Conservation (phyloP, 2,113 vertebrate genomes). For the Pyrgilauda ruficollis region DNA sequence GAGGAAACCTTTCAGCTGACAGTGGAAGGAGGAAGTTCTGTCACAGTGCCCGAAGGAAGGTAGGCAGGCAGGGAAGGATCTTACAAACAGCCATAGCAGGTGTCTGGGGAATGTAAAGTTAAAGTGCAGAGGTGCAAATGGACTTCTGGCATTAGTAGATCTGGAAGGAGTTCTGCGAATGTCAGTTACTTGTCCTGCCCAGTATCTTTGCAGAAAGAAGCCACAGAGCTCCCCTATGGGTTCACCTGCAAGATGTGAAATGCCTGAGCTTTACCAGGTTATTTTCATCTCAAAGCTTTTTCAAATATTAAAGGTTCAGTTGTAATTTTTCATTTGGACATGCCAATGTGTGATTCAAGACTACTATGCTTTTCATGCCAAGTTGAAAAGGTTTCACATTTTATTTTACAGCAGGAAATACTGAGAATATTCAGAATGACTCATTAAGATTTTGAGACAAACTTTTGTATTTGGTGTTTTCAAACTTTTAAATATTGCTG, state of each 20-base stretch:
- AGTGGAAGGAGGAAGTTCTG: background rate
- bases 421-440: background rate
- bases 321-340: background rate
- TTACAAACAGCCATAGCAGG: background rate
- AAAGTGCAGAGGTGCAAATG: background rate
- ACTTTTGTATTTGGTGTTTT: background rate
- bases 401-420: background rate
- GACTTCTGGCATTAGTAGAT: background rate
- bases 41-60: background rate
- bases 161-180: background rate
- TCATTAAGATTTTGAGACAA: background rate
- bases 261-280: background rate
- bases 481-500: background rate
- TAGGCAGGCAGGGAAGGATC: background rate
- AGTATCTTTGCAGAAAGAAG: background rate
- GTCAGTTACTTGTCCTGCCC: background rate
- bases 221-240: background rate
- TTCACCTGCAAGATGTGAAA: background rate
- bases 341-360: background rate
- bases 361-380: rapidly evolving
- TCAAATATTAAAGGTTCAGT: background rate
- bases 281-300: background rate
- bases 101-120: background rate
- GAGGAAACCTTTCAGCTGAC: background rate
- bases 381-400: background rate